A percentile compares a stretch with the other conserved stretches of the same genome.
Evolutionary conservation across 2,113 vertebrate species (phyloP).

Genomic region (Petrocephalus zakoni): DNA sequence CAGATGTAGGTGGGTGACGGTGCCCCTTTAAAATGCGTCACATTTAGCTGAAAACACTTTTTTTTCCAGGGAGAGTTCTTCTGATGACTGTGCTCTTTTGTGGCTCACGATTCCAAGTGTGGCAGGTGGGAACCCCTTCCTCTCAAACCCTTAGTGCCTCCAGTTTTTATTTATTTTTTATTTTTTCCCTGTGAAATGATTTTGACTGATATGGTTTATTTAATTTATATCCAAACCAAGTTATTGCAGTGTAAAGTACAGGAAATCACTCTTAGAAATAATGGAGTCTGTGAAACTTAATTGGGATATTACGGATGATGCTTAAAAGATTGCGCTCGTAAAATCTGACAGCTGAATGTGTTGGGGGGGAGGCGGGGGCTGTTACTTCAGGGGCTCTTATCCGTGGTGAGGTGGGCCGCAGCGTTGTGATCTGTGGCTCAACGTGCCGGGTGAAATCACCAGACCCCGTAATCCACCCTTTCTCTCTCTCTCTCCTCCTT

Average conservation of each 20-base stretch:
- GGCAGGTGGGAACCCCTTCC: not conserved
- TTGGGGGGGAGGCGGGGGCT: not conserved
- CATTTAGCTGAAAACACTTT: not conserved
- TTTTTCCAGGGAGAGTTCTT: not conserved
- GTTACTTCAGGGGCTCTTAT: not conserved
- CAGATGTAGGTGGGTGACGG: not conserved
- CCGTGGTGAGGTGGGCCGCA: not conserved
- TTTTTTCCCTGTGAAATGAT: slow-evolving; percentile 17
- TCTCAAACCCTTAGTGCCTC: not conserved
- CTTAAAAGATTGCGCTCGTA: slow-evolving; percentile 49
- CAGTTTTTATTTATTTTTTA: slow-evolving; percentile 19
- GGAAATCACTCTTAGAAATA: slow-evolving; percentile 47
- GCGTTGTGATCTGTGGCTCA: not conserved
- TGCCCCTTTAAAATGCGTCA: not conserved
- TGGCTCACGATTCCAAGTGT: not conserved
- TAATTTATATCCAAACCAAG: slow-evolving; percentile 41
- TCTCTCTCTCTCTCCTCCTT: slow-evolving; percentile 6
- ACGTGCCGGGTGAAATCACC: not conserved
- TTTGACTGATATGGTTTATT: not conserved
- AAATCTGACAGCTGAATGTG: slow-evolving; percentile 28
- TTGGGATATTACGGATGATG: slow-evolving; percentile 50
- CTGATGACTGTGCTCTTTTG: not conserved
- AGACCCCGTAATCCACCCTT: slow-evolving; percentile 5
- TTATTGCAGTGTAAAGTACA: slow-evolving; percentile 46
- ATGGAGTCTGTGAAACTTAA: slow-evolving; percentile 55